Evolutionary conservation across 1,140 invertebrate genomes (phyloP), one percentile per base, ranked within the genome.

Genomic region (Bactericera cockerelli): DNA sequence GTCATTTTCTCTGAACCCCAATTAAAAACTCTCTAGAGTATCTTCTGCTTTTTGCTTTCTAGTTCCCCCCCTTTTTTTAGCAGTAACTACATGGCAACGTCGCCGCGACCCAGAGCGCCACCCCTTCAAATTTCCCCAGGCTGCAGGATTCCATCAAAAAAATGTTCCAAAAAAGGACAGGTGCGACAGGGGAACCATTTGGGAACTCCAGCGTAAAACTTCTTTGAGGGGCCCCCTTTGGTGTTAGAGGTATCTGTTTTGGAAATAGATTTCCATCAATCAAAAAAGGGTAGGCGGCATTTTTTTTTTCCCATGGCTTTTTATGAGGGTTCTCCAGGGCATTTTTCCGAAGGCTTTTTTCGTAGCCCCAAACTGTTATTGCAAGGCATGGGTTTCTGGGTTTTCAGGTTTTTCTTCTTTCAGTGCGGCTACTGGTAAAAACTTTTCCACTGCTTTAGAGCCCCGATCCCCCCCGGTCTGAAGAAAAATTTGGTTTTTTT

Each of bases 401-500:
- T 11, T 0, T 14, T 11, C 0, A 28, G 11, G 58, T 26, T 8
- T 14, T 21, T 1, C 21, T 1, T 1, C 25, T 49, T 22, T 1
- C 24, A 1, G 36, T 21, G n/a, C 26, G 10, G 33, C 33, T 11
- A 36, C 16, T 16, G 10, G 33, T 11, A 36, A 10, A 1, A 59
- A 28, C 6, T 0, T 38, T 19, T 26, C 2, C 8, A 59, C 14
- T 0, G 59, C 59, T 10, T 59, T 28, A 1, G 25, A 10, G 0
- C 49, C 39, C 0, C 28, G 19, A n/a, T n/a, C 3, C 26, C 4
- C 6, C 28, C 21, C 25, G 13, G 36, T 22, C 49, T 55, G 2
- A 59, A 59, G 0, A 49, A 49, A n/a, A 16, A 59, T 10, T 59
- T 28, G n/a, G n/a, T n/a, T n/a, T n/a, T n/a, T n/a, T n/a, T n/a